Conservation (phyloP, 2,888 invertebrate species). For the Pristionchus maxplancki region DNA sequence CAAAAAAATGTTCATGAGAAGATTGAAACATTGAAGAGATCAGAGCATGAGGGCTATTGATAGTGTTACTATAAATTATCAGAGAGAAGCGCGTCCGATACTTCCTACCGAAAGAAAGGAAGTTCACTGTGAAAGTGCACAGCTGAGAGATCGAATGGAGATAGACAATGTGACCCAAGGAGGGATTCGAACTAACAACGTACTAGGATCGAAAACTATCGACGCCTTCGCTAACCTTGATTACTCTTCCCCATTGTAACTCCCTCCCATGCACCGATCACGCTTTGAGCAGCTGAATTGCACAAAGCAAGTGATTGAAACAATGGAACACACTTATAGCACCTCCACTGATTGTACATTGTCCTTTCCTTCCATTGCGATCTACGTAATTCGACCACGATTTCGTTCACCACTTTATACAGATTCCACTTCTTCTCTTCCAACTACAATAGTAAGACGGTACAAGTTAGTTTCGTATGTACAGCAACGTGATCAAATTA, state of each 20-base stretch:
- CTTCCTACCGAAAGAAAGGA: background rate
- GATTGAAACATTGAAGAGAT: background rate
- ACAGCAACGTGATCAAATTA: constrained; percentile 39
- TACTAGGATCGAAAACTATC: constrained; percentile 2
- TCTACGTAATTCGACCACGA: background rate
- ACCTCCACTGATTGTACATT: background rate
- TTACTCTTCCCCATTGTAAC: constrained; percentile 10
- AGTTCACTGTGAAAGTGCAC: background rate
- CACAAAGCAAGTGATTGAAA: background rate
- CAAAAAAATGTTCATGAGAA: background rate
- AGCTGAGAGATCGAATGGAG: background rate
- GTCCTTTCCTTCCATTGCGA: background rate
- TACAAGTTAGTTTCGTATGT: constrained; percentile 23
- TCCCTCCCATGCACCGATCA: background rate
- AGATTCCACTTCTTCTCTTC: constrained; percentile 11
- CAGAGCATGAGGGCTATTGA: too few relatives aligned
- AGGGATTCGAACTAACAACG: constrained; percentile 2
- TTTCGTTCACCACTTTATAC: constrained; percentile 1
- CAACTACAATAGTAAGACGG: constrained; percentile 26
- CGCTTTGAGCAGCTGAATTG: background rate
- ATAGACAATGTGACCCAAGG: background rate
- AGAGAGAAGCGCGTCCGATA: background rate
- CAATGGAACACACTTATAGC: background rate
- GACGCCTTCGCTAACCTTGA: constrained; percentile 3
- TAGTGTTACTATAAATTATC: background rate